Evolutionary conservation across 2,888 invertebrate genomes (phyloP).

Genomic region (Ligdia adustata): DNA sequence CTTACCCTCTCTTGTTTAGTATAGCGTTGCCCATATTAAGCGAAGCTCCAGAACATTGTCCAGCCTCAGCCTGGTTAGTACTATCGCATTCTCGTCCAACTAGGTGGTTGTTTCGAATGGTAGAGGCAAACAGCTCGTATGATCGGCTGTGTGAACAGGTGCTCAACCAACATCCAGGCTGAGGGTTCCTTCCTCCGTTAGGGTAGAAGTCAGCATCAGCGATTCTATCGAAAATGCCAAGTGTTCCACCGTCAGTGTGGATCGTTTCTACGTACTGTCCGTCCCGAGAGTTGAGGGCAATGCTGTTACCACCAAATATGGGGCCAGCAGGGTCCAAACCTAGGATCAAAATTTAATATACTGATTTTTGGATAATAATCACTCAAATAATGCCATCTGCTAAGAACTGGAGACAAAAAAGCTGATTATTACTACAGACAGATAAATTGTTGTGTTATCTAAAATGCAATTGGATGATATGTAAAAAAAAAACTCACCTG

Average conservation of each 20-base stretch:
- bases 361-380: too few relatives aligned
- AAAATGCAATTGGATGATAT: not conserved
- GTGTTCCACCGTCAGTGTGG: constrained; percentile 64
- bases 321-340: constrained; percentile 72
- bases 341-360: constrained; percentile 29
- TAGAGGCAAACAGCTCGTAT: constrained; percentile 57
- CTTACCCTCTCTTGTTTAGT: constrained; percentile 55
- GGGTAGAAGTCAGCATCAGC: constrained; percentile 69
- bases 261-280: constrained; percentile 67
- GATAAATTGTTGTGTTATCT: too few relatives aligned
- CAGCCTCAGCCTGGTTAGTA: constrained; percentile 49
- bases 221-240: constrained; percentile 61
- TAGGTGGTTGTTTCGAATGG: constrained; percentile 55
- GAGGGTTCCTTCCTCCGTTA: constrained; percentile 64
- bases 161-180: constrained; percentile 63
- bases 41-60: constrained; percentile 45
- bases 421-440: too few relatives aligned
- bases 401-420: too few relatives aligned
- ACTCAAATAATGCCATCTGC: not conserved
- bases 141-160: constrained; percentile 66
- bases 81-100: constrained; percentile 53
- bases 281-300: constrained; percentile 51
- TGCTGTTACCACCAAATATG: constrained; percentile 52
- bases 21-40: constrained; percentile 58
- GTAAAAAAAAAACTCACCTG: constrained; percentile 49